Evolutionary conservation across 2,888 invertebrate species (phyloP).

Genomic region (Hedychridium roseum): DNA sequence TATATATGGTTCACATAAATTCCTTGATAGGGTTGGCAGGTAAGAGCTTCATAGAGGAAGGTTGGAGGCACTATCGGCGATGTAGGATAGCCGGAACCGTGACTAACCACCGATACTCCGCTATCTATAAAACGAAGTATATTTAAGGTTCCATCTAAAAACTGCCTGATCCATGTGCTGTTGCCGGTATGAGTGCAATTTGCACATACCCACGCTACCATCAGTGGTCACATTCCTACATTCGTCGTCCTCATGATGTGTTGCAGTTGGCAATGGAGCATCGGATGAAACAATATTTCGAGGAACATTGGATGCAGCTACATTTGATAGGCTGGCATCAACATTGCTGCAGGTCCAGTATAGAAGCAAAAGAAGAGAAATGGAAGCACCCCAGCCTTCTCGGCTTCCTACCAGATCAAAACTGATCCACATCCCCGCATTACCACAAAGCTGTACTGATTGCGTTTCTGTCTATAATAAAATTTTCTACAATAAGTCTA

Average conservation of each 20-base stretch:
- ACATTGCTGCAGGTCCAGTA: slow-evolving; percentile 47
- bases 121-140: slow-evolving; percentile 39
- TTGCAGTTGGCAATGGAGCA: slow-evolving; percentile 55
- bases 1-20: slow-evolving; percentile 77
- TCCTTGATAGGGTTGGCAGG: slow-evolving; percentile 62
- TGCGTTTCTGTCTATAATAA: slow-evolving; percentile 34
- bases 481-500: background rate
- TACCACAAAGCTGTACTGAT: slow-evolving; percentile 47
- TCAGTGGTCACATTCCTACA: slow-evolving; percentile 57
- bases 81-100: slow-evolving; percentile 52
- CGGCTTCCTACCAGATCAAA: slow-evolving; percentile 57
- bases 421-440: slow-evolving; percentile 64
- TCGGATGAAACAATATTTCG: slow-evolving; percentile 52
- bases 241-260: slow-evolving; percentile 44
- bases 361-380: slow-evolving; percentile 49
- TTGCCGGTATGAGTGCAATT: too few species aligned
- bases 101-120: slow-evolving; percentile 50
- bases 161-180: too few species aligned
- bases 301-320: slow-evolving; percentile 58
- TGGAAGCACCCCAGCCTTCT: slow-evolving; percentile 54
- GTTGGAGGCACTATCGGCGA: slow-evolving; percentile 62
- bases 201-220: slow-evolving; percentile 43
- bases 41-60: slow-evolving; percentile 58
- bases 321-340: slow-evolving; percentile 57
- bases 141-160: background rate